Base-by-base conservation (phyloP, 1,140 invertebrate genomes). In the Drosophila equinoxialis region DNA sequence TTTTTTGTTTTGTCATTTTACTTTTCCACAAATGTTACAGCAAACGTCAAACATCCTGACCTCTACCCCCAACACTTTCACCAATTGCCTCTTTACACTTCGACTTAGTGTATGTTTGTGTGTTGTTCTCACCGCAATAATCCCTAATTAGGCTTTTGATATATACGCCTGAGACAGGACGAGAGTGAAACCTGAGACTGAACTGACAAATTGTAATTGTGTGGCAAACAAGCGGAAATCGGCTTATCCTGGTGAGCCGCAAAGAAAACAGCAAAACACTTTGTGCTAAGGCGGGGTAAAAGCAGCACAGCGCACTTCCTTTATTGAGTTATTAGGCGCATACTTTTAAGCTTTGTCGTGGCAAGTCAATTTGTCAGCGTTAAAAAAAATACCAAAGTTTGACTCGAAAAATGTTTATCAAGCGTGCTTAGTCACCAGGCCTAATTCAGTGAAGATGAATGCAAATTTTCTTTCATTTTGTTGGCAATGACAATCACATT, bases 151-250 rank as follows among this genome's bases (percentile, higher is more conserved):
- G 80, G 42, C 67, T 13, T 71, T 61, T 77, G 64, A 76, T 78
- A 79, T 81, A 86, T 66, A 59, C 71, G 59, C 30, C 64, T 51
- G 66, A 68, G 65, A 65, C 65, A 57, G 45, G 51, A 35, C 54
- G 45, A 71, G 41, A 57, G 26, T 74, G 75, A 71, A 55, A 41
- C 39, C 74, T 79, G 59, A 79, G 71, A 42, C 76, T 63, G 63
- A 23, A 66, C 74, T 89, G 84, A 89, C 84, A 89, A 89, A 89
- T 89, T 83, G 84, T 89, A 89, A 89, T 89, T 89, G 84, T 79
- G 85, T 78, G 81, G 82, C 85, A 84, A 89, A 89, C 81, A 90
- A 81, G 80, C 84, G 77, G 71, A 89, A 89, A 89, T 89, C 85
- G 84, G 84, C 84, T 89, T 89, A 89, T 68, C 71, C 65, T 63